Evolutionary conservation across 2,113 vertebrate species (phyloP), one percentile per base, ranked within the genome.

Genomic region (Myotis lucifugus): DNA sequence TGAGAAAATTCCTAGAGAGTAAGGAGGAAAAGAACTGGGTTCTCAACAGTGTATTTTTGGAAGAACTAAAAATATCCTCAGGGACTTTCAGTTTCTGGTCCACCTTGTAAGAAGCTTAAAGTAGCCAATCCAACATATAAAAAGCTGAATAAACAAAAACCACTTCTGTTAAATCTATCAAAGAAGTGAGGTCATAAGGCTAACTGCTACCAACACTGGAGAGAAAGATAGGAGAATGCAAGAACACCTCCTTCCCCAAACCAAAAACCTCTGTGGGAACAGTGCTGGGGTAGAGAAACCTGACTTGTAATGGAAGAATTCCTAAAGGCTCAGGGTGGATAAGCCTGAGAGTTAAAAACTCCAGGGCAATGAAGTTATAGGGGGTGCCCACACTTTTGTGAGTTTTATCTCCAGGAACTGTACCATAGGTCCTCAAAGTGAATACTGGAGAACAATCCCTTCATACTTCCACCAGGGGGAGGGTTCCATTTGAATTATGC

Each of bases 1-100:
- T 93, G 88, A 96, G 88, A 90, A 96, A 95, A 86, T 92, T 96
- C 85, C 88, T 97, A 93, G 59, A 97, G 81, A 94, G 90, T 77
- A 83, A 85, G 42, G 67, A 74, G 5, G 18, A 93, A 83, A 69
- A 95, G 73, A 95, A 92, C 70, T 88, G 40, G 25, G 17, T 74
- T 94, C 54, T 70, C 25, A 85, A 85, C 23, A 48, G 40, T 42
- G 32, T 59, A 85, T 54, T 93, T 96, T 54, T 97, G 73, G 81
- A 95, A 93, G 29, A 88, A 95, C 40, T 90, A 84, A 95, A 95
- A 77, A 73, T 95, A 92, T 52, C 52, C 64, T 46, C 17, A 15
- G 46, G 17, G 56, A 61, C 17, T 79, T 94, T 52, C 29, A 13
- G 59, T 70, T 95, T 94, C 78, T 52, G 77, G 17, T 74, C 73